Percentiles rank a stretch among this genome's conserved stretches.
Evolutionary conservation across 2,888 invertebrate species (phyloP).

Genomic region (Lasiommata megera): DNA sequence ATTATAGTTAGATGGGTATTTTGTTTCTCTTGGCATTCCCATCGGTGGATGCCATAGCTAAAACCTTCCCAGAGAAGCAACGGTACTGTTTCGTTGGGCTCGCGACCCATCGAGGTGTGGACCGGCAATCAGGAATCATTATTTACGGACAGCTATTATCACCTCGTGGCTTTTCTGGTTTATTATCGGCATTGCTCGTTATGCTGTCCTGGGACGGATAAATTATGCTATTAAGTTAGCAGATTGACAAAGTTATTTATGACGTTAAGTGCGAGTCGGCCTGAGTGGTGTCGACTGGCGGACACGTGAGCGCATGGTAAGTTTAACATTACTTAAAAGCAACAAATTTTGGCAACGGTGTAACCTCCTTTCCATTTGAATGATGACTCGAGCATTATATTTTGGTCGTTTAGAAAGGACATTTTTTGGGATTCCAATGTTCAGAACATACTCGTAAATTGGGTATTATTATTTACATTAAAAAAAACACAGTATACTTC

Average conservation of each 20-base stretch:
- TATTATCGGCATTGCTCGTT: conserved; percentile 79
- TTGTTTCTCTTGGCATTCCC: not conserved
- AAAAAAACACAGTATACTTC: no score
- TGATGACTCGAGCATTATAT: not conserved
- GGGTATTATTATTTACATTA: no score
- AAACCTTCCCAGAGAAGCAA: conserved; percentile 34
- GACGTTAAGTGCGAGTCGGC: conserved; percentile 67
- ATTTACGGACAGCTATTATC: conserved; percentile 80
- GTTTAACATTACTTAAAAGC: conserved; percentile 9
- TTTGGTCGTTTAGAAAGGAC: not conserved
- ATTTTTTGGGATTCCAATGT: not conserved
- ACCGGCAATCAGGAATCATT: conserved; percentile 78
- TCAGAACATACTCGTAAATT: no score
- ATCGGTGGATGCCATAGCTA: conserved; percentile 25
- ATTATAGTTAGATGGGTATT: no score
- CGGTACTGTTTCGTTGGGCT: conserved; percentile 41
- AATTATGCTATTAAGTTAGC: conserved; percentile 81
- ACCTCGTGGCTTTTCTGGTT: conserved; percentile 80
- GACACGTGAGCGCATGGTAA: conserved; percentile 37
- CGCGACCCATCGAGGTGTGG: conserved; percentile 62
- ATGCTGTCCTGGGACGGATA: conserved; percentile 78
- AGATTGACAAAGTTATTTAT: conserved; percentile 81
- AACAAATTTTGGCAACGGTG: not conserved
- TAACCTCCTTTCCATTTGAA: not conserved
- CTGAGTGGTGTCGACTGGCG: conserved; percentile 58